Base-by-base conservation (phyloP, 2,888 invertebrate genomes). In the Drosophila lacicola region DNA sequence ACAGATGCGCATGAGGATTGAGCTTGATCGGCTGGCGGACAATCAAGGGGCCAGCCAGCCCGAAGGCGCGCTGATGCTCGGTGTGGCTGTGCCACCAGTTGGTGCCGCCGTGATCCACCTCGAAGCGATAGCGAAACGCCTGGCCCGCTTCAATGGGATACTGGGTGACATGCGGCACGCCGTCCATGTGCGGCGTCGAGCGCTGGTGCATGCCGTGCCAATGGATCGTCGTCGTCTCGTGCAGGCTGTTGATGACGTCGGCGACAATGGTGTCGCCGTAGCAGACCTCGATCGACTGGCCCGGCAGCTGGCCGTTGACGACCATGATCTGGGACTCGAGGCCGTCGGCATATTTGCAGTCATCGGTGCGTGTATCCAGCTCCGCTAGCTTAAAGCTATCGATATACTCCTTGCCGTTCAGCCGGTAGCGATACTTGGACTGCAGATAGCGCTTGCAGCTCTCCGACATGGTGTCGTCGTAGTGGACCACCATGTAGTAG, bases 51-150 rank as follows among this genome's bases (percentile, higher is more conserved):
- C 91, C 91, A 0, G 91, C 89, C 19, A 91, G 44, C 0, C 91
- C 91, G 46, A 85, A 91, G 11, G 88, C 90, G 2, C 91, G 80
- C 65, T 91, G 91, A 54, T 89, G 87, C 0, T 84, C 82, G 4
- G 88, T 90, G 56, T 91, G 91, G 55, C 91, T 91, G 55, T 91
- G 91, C 91, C 91, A 91, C 91, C 91, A 91, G 29, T 89, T 90
- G 46, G 91, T 91, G 49, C 91, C 91, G 0, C 66, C 55, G 54
- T 91, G 90, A 57, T 89, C 88, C 11, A 82, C 90, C 55, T 88
- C 80, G 61, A 91, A 91, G 25, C 90, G 86, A 61, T 91, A 91
- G 21, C 90, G 90, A 56, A 89, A 91, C 0, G 90, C 89, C 54
- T 91, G 89, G 1, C 91, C 91, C 0, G 91, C 85, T 62, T 90